Conservation (phyloP, 2,888 invertebrate species). For the Nematopogon swammerdamellus region DNA sequence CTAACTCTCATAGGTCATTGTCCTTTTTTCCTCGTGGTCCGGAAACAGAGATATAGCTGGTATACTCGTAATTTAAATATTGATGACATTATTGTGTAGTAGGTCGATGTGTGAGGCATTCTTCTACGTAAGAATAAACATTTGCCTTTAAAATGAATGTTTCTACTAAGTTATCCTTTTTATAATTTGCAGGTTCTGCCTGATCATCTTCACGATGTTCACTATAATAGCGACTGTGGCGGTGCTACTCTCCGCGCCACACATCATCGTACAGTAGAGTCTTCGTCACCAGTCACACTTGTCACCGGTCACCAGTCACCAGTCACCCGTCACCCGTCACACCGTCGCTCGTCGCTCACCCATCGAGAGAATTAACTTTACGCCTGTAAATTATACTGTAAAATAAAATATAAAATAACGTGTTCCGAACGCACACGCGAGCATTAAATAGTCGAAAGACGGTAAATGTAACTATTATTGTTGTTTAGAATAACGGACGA, state of each 20-base stretch:
- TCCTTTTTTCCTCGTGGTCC: no score
- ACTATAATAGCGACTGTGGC: conserved; percentile 91
- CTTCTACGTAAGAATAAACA: no score
- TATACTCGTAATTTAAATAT: no score
- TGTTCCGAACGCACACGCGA: conserved; percentile 51
- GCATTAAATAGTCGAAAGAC: conserved; percentile 35
- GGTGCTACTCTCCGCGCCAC: conserved; percentile 88
- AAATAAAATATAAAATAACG: conserved; percentile 13
- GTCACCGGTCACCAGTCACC: conserved; percentile 11
- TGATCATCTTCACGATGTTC: conserved; percentile 93
- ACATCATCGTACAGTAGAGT: conserved; percentile 88
- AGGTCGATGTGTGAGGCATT: no score
- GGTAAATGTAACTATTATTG: conserved; percentile 30
- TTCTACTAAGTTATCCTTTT: no score
- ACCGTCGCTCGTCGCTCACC: background rate
- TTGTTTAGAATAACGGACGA: conserved; percentile 20
- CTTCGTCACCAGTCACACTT: conserved; percentile 6
- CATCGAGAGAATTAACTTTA: conserved; percentile 39
- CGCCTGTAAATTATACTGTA: conserved; percentile 13
- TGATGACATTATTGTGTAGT: no score
- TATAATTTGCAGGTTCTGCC: conserved; percentile 75
- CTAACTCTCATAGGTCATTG: no score
- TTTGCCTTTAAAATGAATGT: no score
- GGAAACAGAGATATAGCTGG: no score
- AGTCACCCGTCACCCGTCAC: conserved; percentile 5